Conservation (phyloP, 2,888 invertebrate species). For the Gisinianus flammeolus region DNA sequence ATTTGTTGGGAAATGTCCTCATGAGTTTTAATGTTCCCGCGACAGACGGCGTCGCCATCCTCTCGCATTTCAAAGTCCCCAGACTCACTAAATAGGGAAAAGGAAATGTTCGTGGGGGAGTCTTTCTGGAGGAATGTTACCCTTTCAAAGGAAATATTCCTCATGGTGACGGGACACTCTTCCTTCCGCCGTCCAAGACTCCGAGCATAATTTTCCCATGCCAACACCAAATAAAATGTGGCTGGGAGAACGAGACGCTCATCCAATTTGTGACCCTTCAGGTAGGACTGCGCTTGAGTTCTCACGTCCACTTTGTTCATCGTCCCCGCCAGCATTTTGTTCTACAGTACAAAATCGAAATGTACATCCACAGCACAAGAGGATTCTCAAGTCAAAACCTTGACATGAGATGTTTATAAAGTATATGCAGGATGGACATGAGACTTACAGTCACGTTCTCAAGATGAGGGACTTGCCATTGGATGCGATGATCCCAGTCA, state of each 20-base stretch:
- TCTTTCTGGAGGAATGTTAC: conserved; percentile 80
- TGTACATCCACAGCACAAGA: no score
- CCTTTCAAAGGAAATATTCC: conserved; percentile 80
- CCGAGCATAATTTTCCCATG: conserved; percentile 77
- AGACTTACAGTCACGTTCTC: neutral
- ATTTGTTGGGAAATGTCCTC: no score
- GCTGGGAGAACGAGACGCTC: conserved; percentile 92
- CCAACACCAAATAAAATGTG: conserved; percentile 87
- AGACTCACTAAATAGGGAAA: conserved; percentile 80
- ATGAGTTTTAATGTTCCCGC: conserved; percentile 59
- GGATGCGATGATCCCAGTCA: conserved; percentile 79
- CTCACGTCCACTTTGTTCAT: conserved; percentile 64
- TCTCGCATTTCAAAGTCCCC: conserved; percentile 66
- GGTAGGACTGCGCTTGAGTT: conserved; percentile 73
- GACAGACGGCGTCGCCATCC: conserved; percentile 60
- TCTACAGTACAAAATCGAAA: conserved; percentile 68
- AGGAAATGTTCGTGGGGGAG: conserved; percentile 67
- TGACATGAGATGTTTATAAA: no score
- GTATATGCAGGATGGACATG: no score
- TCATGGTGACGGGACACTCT: conserved; percentile 81
- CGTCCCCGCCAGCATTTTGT: conserved; percentile 75
- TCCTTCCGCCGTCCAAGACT: conserved; percentile 70
- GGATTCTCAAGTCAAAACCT: no score
- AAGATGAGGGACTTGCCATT: conserved; percentile 60
- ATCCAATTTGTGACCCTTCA: conserved; percentile 83